phyloP scores from a whole-genome alignment of 2,888 invertebrate genomes.

The Heliconius ismenius region DNA sequence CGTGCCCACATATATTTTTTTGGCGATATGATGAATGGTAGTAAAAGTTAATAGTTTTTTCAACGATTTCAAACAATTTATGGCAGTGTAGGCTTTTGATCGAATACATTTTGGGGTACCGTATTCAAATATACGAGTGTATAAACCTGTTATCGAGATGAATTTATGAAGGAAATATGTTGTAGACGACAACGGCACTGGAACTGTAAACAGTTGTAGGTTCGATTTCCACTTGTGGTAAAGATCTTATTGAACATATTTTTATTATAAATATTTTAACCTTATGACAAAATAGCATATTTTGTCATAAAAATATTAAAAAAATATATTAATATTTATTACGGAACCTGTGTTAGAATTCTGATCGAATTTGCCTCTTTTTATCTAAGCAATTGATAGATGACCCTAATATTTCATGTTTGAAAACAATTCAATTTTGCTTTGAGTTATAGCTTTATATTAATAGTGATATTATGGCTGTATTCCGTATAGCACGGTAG shows the following conservation, averaged over 20 bases:
- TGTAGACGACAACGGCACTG: not conserved
- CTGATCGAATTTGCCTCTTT: not conserved
- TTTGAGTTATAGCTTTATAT: not conserved
- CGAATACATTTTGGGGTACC: not conserved
- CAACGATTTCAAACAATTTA: constrained; percentile 14
- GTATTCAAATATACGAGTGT: not conserved
- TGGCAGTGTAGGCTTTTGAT: constrained; percentile 1
- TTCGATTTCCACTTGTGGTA: too few relatives aligned
- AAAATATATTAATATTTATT: too few relatives aligned
- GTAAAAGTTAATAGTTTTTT: constrained; percentile 23
- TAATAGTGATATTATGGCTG: not conserved
- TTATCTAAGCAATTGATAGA: constrained; percentile 20
- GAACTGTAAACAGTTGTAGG: too few relatives aligned
- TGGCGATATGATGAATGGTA: not conserved
- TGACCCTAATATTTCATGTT: constrained; percentile 17
- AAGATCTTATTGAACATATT: too few relatives aligned
- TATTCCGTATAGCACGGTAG: too few relatives aligned
- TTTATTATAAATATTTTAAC: too few relatives aligned
- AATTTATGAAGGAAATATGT: not conserved
- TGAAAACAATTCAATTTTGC: constrained; percentile 4
- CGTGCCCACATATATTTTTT: not conserved
- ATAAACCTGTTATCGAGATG: not conserved
- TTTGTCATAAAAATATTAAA: too few relatives aligned
- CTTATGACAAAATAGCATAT: too few relatives aligned
- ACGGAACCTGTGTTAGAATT: not conserved